Evolutionary conservation across 2,888 invertebrate species (phyloP), one percentile per base, ranked within the genome.

Genomic region (Euphydryas editha): DNA sequence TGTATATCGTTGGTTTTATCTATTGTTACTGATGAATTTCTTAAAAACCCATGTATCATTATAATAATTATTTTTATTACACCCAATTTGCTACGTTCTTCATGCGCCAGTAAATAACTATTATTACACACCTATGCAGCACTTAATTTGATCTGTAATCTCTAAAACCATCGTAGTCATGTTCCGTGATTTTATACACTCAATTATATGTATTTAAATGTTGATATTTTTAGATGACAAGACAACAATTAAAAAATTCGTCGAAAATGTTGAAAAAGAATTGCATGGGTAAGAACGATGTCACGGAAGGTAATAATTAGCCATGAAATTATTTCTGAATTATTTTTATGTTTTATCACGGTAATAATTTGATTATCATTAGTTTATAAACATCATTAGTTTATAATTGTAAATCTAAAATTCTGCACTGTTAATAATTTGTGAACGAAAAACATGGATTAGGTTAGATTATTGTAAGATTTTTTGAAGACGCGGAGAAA

Each of bases 171-270:
- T 21, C 17, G 5, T 44, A n/a, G 17, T 47, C 51, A 39, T 60
- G 20, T 51, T 51, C 37, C n/a, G 39, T 51, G 21, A 51, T 47
- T 60, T n/a, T 51, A 21, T 51, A 37, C 20, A 20, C 15, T 15
- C n/a, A 18, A 42, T 49, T 57, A 62, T 62, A n/a, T n/a, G n/a
- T n/a, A 44, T 57, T 51, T 17, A 36, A 30, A 36, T 36, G n/a
- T 54, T 54, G 1, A 51, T 24, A 24, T 51, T 54, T 79, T 13
- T 75, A 91, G 92, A 84, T 92, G 86, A 78, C 88, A 13, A 83
- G 85, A 70, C 94, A 94, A 20, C 96, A 96, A 79, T 78, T 96
- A 81, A 93, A 93, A 75, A 93, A 94, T 54, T 92, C 95, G 0
- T 92, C 90, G 0, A 94, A 93, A 78, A 79, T 94, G 69, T 82